phyloP scores from a whole-genome alignment of 2,113 vertebrate species.

The Sardina pilchardus region DNA sequence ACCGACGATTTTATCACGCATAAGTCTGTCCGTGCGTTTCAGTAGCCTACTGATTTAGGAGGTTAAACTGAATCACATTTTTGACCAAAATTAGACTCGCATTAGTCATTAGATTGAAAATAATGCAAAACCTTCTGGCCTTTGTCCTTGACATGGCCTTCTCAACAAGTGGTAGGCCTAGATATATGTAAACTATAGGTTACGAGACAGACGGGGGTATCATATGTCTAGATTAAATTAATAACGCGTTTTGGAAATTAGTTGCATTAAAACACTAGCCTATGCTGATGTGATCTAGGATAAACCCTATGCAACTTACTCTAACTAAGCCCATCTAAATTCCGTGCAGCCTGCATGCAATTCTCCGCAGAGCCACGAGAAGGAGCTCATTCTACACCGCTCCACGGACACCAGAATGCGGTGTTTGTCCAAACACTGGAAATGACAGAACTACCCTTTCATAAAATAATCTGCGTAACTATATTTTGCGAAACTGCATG shows the following conservation, averaged over 20 bases:
- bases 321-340: background rate
- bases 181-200: too few species aligned
- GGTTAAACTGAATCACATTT: background rate
- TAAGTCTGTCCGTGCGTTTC: too few species aligned
- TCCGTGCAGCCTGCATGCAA: conserved; percentile 13
- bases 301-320: background rate
- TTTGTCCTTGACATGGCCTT: background rate
- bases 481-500: conserved; percentile 2
- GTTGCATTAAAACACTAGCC: background rate
- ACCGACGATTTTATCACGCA: too few species aligned
- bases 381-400: conserved; percentile 63
- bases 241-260: background rate
- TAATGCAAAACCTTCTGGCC: background rate
- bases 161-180: background rate
- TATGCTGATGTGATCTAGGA: background rate
- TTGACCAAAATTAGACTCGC: background rate
- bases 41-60: background rate
- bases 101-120: background rate
- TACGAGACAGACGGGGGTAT: background rate
- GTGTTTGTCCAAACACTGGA: conserved; percentile 23
- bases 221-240: background rate
- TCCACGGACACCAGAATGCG: conserved; percentile 20
- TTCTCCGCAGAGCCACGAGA: conserved; percentile 59
- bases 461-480: background rate
- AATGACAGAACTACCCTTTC: background rate